Evolutionary conservation across 2,113 vertebrate species (phyloP).

Genomic region (Zosterops lateralis): DNA sequence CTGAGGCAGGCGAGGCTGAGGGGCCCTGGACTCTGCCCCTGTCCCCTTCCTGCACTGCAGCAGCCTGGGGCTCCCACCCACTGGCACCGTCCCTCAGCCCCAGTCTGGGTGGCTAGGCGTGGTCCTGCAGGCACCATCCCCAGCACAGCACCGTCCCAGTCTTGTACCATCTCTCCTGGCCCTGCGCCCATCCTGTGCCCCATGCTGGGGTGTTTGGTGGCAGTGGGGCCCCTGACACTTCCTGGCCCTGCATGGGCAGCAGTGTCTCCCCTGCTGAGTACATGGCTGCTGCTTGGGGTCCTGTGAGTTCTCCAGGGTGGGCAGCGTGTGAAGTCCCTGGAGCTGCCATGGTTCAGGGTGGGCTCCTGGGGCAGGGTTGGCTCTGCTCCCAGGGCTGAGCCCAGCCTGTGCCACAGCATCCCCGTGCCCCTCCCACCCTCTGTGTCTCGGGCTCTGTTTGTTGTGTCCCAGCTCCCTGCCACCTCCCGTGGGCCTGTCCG

Average conservation of each 20-base stretch:
- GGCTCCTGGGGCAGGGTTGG: neutral
- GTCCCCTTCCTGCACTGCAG: neutral
- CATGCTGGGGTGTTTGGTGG: fast-evolving
- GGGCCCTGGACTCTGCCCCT: conserved; percentile 37
- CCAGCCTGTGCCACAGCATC: too few species aligned
- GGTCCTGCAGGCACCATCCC: neutral
- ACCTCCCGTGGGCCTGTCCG: neutral
- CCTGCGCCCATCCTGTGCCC: neutral
- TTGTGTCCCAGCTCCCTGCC: neutral
- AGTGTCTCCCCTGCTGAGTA: fast-evolving
- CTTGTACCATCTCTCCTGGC: neutral
- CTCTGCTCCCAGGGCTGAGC: neutral
- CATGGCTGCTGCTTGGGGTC: neutral
- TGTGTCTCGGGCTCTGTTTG: fast-evolving
- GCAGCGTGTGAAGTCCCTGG: neutral
- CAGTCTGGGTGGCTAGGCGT: neutral
- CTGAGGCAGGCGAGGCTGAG: conserved; percentile 3
- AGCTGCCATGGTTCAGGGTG: neutral
- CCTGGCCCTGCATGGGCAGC: neutral
- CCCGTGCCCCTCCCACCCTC: neutral
- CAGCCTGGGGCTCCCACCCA: neutral
- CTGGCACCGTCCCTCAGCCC: neutral
- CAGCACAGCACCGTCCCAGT: neutral
- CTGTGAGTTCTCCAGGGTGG: fast-evolving
- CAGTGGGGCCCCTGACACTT: neutral